Percentiles rank a stretch among this genome's conserved stretches.
phyloP scores from a whole-genome alignment of 1,140 invertebrate species.

The Leptestheria dahalacensis region DNA sequence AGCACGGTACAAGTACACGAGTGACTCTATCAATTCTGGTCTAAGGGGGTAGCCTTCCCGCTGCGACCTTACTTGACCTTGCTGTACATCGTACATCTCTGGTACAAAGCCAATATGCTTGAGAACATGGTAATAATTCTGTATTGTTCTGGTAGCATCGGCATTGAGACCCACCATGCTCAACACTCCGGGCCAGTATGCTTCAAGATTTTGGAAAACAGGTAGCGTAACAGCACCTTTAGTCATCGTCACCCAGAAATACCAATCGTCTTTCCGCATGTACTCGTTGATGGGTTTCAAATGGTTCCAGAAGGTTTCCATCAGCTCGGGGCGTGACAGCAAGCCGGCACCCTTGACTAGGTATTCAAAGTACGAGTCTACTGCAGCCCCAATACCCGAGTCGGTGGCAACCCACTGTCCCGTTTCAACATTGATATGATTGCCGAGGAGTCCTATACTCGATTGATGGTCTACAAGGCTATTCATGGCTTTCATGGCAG shows the following conservation, averaged over 20 bases:
- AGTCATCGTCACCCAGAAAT: constrained; percentile 43
- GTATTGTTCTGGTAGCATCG: constrained; percentile 77
- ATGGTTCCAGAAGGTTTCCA: constrained; percentile 80
- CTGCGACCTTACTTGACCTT: constrained; percentile 62
- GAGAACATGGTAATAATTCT: constrained; percentile 93
- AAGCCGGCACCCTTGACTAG: constrained; percentile 85
- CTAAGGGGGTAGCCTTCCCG: constrained; percentile 87
- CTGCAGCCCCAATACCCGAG: constrained; percentile 78
- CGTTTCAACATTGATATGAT: constrained; percentile 89
- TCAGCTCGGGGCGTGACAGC: constrained; percentile 65
- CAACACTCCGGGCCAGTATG: constrained; percentile 94
- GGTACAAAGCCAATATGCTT: constrained; percentile 92
- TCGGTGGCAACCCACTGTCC: constrained; percentile 95
- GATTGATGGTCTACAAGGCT: constrained; percentile 69
- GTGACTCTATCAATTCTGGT: constrained; percentile 89
- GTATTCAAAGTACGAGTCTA: constrained; percentile 99
- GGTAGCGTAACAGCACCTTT: constrained; percentile 89
- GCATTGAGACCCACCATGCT: constrained; percentile 79
- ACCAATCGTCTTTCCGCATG: constrained; percentile 52
- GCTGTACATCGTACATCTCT: constrained; percentile 91
- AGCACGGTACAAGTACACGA: constrained; percentile 90
- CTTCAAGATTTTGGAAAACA: constrained; percentile 94
- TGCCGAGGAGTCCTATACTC: constrained; percentile 80
- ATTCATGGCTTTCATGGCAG: constrained; percentile 80
- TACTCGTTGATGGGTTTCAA: constrained; percentile 67